Percentiles rank a stretch among this genome's conserved stretches.
These are phyloP conservation scores for Serilophus lunatus DNA, from an alignment of 2,113 vertebrate species.

Conservation along the genomic window DNA sequence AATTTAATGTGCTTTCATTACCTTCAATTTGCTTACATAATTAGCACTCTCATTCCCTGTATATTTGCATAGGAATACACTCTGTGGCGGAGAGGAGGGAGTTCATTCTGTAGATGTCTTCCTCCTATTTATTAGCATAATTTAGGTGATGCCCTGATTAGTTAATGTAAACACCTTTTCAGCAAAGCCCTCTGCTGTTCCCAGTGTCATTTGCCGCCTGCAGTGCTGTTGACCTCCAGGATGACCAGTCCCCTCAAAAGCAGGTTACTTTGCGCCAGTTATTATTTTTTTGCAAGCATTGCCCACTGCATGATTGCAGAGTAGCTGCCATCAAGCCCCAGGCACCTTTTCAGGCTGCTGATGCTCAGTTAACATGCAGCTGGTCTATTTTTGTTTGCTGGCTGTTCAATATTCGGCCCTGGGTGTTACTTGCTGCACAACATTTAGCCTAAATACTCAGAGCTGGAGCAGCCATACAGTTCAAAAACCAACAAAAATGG, in stretches of 20 bases:
- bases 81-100: neutral
- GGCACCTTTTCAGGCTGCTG: neutral
- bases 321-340: rapidly evolving
- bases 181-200: neutral
- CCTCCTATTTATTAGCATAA: neutral
- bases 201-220: neutral
- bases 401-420: neutral
- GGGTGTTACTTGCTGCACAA: rapidly evolving
- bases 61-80: neutral
- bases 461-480: neutral
- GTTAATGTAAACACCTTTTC: neutral
- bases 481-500: neutral
- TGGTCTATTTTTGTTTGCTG: neutral
- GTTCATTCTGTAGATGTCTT: neutral
- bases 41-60: neutral
- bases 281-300: neutral
- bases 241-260: neutral
- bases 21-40: neutral
- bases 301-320: neutral
- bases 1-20: neutral
- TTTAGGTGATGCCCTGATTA: neutral
- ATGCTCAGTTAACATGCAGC: neutral
- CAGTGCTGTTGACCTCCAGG: neutral
- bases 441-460: neutral
- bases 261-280: neutral